These are phyloP conservation scores for Pristionchus japonicus DNA, from an alignment of 2,888 invertebrate species.

Conservation along the genomic window DNA sequence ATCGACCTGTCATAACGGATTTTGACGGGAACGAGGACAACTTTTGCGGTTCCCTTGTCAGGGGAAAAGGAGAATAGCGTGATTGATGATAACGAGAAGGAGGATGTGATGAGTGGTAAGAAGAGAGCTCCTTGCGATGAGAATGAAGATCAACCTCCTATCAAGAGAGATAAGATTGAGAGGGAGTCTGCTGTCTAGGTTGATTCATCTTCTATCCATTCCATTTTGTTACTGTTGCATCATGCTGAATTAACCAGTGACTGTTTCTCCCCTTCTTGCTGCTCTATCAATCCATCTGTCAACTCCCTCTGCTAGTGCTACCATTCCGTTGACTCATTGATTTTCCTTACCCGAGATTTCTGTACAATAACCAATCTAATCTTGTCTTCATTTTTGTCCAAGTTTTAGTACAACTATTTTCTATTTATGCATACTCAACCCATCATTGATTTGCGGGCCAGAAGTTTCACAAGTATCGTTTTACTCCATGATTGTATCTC, in stretches of 20 bases:
- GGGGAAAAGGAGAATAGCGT: not conserved
- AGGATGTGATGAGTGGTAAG: not conserved
- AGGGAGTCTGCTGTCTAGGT: constrained; percentile 36
- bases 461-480: not conserved
- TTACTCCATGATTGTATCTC: not conserved
- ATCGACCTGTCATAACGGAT: no score
- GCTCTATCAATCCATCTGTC: not conserved
- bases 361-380: not conserved
- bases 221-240: not conserved
- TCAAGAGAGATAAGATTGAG: constrained; percentile 32
- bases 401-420: not conserved
- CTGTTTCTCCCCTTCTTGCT: not conserved
- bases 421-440: not conserved
- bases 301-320: not conserved
- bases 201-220: not conserved
- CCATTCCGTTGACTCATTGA: not conserved
- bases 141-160: not conserved
- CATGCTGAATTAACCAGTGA: not conserved
- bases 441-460: not conserved
- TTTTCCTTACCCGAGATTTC: not conserved
- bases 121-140: not conserved
- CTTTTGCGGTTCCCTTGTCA: no score
- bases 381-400: not conserved
- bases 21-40: no score
- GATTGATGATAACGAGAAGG: not conserved